Percentiles rank a stretch among this genome's conserved stretches.
Conservation (phyloP, 92 coral and sea anemone species). For the Paramuricea clavata region DNA sequence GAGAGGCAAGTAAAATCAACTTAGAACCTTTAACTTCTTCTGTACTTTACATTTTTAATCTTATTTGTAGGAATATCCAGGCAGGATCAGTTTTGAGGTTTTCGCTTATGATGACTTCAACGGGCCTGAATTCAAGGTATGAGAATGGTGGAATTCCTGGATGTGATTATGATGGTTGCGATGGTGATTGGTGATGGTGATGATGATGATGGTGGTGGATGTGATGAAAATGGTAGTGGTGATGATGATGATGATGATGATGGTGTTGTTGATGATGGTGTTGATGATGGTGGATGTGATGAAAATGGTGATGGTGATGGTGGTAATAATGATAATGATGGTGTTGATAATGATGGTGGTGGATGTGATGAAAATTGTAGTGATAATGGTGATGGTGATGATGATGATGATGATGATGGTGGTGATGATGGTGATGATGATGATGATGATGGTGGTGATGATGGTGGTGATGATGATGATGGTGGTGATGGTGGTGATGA, state of each 20-base stretch:
- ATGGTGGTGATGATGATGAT: neutral
- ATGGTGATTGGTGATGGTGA: neutral
- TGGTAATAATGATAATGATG: neutral
- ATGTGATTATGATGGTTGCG: neutral
- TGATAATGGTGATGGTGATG: neutral
- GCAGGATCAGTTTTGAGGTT: constrained; percentile 70
- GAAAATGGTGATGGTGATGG: neutral
- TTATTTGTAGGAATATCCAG: constrained; percentile 19
- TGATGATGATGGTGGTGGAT: neutral
- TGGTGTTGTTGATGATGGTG: neutral
- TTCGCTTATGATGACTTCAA: constrained; percentile 82
- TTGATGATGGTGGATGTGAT: neutral
- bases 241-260: neutral
- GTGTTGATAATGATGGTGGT: neutral
- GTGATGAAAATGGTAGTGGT: neutral
- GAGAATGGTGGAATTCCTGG: too few species aligned
- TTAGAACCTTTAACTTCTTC: neutral
- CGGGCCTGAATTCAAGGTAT: constrained; percentile 60
- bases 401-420: neutral
- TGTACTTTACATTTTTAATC: neutral
- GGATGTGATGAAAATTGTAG: neutral
- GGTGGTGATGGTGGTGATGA: too few species aligned
- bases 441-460: neutral
- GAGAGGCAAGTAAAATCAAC: neutral
- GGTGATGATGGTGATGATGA: neutral